These are phyloP conservation scores for Hemichromis elongatus DNA, from an alignment of 2,113 vertebrate genomes.

Conservation along the genomic window DNA sequence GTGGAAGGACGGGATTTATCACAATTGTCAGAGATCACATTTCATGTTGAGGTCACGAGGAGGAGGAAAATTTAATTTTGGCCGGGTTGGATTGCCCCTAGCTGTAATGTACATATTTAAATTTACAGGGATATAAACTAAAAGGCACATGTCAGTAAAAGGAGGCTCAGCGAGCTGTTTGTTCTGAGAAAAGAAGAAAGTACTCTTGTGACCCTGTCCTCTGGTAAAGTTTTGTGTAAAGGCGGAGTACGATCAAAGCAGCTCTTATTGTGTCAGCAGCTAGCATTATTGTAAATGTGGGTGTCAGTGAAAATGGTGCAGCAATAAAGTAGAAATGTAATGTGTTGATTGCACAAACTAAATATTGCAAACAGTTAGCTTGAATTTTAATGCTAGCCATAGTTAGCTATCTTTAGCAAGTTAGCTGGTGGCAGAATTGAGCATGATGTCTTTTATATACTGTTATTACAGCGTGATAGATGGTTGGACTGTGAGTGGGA, in stretches of 20 bases:
- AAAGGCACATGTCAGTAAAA: background rate
- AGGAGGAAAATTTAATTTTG: background rate
- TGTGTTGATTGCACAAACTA: background rate
- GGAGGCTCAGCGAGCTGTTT: background rate
- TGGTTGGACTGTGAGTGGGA: background rate
- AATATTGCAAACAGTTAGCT: background rate
- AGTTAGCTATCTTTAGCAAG: background rate
- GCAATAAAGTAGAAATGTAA: background rate
- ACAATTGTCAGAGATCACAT: background rate
- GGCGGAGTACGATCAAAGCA: background rate
- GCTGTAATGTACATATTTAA: background rate
- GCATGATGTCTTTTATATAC: background rate
- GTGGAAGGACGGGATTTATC: background rate
- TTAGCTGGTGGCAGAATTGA: background rate
- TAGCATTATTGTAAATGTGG: background rate
- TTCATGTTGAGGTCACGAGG: background rate
- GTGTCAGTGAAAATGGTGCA: background rate
- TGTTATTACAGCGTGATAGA: background rate
- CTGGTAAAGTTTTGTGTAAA: background rate
- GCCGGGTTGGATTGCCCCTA: background rate
- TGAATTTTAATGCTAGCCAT: background rate
- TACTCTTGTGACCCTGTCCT: background rate
- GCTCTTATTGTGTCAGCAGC: background rate
- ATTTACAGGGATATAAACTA: background rate
- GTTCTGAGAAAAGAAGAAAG: background rate